Base-by-base conservation (phyloP, 2,113 vertebrate species). In the mouse (Mus musculus) region DNA sequence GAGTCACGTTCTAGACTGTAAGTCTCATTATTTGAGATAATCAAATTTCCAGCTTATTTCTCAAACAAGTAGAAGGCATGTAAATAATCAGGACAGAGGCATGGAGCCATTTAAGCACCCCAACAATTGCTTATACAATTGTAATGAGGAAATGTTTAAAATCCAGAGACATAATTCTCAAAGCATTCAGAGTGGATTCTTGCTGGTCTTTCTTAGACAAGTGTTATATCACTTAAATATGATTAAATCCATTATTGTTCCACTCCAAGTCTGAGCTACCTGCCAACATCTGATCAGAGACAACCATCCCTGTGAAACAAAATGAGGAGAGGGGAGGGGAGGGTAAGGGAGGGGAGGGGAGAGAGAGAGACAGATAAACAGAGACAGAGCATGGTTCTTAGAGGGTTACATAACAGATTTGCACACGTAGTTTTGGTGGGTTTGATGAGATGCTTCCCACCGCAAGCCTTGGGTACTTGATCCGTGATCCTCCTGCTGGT, bases 1-100 rank as follows among this genome's bases (percentile, higher is more conserved):
- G 87, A 56, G 84, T 95, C 42, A 16, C 80, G 39, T 88, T 92
- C 90, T 16, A 97, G 67, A n/a, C 63, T 24, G 36, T 94, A 91
- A 86, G 65, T 90, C 78, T 96, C 93, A 97, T 96, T 90, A 96
- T 93, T 97, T 88, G 63, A 97, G 7, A 97, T 96, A 97, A 98
- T 84, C 0, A 0, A 56, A 80, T 95, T 95, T 97, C n/a, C 13
- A 92, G 5, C 59, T 90, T 80, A 94, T 78, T 14, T n/a, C 46
- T 95, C 97, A 97, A 92, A 95, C 56, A 82, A 97, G 85, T 22
- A 88, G 67, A 96, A 94, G 76, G 76, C 90, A 89, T 76, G 72
- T 95, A 86, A 95, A 93, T 95, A 97, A 93, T 19, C 78, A 87
- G 49, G 28, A 73, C 89, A 28, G 26, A 89, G 33, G 36, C 69